Evolutionary conservation across 2,888 invertebrate species (phyloP).

Genomic region (Baronia brevicornis): DNA sequence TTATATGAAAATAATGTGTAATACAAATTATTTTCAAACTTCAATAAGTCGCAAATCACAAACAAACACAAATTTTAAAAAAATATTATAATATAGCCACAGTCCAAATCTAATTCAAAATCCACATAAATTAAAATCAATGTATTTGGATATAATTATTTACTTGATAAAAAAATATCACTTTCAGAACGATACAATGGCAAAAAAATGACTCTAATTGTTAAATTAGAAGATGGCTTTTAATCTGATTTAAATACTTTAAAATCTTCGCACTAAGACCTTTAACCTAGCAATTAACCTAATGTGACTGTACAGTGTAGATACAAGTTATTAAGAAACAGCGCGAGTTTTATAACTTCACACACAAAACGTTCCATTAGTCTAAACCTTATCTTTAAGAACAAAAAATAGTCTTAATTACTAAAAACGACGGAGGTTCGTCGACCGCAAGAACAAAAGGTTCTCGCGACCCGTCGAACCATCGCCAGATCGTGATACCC

Average conservation of each 20-base stretch:
- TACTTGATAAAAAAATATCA: slow-evolving; percentile 1
- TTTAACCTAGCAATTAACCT: slow-evolving; percentile 5
- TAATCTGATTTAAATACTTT: too few relatives aligned
- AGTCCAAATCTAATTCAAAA: too few relatives aligned
- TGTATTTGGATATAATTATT: too few relatives aligned
- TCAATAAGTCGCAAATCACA: too few relatives aligned
- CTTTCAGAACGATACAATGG: not conserved
- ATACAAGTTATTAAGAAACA: slow-evolving; percentile 22
- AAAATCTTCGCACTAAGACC: too few relatives aligned
- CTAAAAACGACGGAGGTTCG: slow-evolving; percentile 36
- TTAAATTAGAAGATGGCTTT: too few relatives aligned
- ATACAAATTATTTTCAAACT: too few relatives aligned
- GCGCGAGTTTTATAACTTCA: slow-evolving; percentile 20
- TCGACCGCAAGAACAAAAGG: slow-evolving; percentile 52
- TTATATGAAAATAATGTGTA: too few relatives aligned
- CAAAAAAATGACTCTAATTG: not conserved
- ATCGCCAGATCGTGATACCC: slow-evolving; percentile 38
- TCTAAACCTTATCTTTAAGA: slow-evolving; percentile 29
- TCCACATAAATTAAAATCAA: not conserved
- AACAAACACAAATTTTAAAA: too few relatives aligned
- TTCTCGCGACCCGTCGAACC: slow-evolving; percentile 44
- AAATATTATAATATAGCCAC: too few relatives aligned
- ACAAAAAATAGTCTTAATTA: slow-evolving; percentile 52
- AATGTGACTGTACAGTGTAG: too few relatives aligned
- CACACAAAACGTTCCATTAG: slow-evolving; percentile 30